Evolutionary conservation across 1,140 invertebrate species (phyloP), one percentile per base, ranked within the genome.

Genomic region (Zaprionus nigranus): DNA sequence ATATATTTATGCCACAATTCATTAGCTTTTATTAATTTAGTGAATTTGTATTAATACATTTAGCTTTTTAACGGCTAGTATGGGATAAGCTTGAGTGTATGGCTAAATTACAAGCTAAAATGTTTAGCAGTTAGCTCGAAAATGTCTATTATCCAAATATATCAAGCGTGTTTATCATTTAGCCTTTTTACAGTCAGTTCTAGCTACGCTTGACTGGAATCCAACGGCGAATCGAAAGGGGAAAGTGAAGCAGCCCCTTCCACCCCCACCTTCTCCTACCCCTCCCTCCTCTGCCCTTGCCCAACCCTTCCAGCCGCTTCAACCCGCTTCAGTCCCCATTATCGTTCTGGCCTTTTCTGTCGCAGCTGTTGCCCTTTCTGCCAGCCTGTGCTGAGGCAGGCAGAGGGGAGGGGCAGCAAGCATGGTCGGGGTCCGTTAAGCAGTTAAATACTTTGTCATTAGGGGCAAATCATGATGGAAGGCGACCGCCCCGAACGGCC

Each of bases 401-500:
- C 40, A 54, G 24, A 12, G 12, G 24, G 51, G 24, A 54, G 51
- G 11, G 20, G 24, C 22, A 28, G 51, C 51, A 12, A 15, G 51
- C 5, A 12, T 54, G 53, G 53, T 26, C 12, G 26, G 26, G 53
- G 53, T 51, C 53, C 56, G 56, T 46, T 40, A 69, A 43, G 53
- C 69, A 77, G 49, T 36, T 77, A 66, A 77, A 77, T 60, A 74
- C 60, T 75, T 38, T 66, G 78, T 80, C 75, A 85, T 83, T 85
- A 85, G 78, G 70, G 51, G 63, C 60, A 71, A 81, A 78, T 85
- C 78, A 85, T 78, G 82, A 81, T 78, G 74, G 62, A 64, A 74
- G 65, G 43, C 51, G 30, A 22, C 24, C 26, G 34, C 57, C 54
- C n/a, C 12, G 6, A 43, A n/a, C 59, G 36, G 9, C 34, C 40